These are phyloP conservation scores for Umimayanthus kanabou DNA, from an alignment of 92 coral and sea anemone species.

Conservation along the genomic window DNA sequence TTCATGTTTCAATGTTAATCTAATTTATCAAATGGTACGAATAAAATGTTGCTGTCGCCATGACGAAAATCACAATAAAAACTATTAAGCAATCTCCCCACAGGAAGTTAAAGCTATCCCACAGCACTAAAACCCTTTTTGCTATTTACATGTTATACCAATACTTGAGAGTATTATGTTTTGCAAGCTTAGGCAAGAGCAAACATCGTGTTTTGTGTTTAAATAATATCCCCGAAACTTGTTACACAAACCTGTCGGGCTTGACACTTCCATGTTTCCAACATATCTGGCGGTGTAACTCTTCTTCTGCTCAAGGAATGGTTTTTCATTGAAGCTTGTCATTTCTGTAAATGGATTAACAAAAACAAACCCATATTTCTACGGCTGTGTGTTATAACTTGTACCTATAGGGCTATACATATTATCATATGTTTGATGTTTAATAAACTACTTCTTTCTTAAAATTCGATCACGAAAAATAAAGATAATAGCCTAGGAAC, in stretches of 20 bases:
- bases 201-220: background rate
- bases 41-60: no score
- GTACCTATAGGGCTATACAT: background rate
- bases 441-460: background rate
- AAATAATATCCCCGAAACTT: background rate
- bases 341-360: slow-evolving; percentile 59
- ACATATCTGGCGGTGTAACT: slow-evolving; percentile 92
- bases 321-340: slow-evolving; percentile 96
- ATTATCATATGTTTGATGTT: background rate
- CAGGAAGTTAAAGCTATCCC: no score
- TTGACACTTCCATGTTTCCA: slow-evolving; percentile 81
- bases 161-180: no score
- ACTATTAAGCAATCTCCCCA: no score
- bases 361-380: background rate
- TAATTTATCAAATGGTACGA: no score
- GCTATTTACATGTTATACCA: no score
- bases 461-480: background rate
- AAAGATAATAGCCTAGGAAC: background rate
- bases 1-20: no score
- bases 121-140: no score
- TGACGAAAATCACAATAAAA: no score
- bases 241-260: slow-evolving; percentile 77
- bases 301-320: slow-evolving; percentile 80
- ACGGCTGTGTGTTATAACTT: background rate
- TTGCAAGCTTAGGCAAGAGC: background rate